These are phyloP conservation scores for Lithobates sylvaticus DNA, from an alignment of 2,797 vertebrate species.

Conservation along the genomic window DNA sequence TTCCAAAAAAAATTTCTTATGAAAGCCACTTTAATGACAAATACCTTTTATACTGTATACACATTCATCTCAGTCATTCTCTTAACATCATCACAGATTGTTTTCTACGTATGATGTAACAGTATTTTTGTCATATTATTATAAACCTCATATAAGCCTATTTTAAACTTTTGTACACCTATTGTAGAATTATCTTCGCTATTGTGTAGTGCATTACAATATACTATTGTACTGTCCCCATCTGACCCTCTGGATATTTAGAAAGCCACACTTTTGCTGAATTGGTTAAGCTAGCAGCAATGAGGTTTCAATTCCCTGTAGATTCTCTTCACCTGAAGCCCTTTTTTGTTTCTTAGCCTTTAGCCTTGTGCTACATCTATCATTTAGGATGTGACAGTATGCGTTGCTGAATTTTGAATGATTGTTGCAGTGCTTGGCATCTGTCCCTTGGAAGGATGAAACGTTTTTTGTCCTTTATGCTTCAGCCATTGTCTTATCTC, in stretches of 20 bases:
- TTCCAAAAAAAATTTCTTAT: too few relatives aligned
- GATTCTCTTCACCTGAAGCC: constrained; percentile 71
- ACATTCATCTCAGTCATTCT: not conserved
- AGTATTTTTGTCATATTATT: not conserved
- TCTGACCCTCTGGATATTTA: constrained; percentile 8
- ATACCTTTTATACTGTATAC: too few relatives aligned
- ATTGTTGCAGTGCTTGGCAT: constrained; percentile 74
- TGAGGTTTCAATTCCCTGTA: constrained; percentile 66
- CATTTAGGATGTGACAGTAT: constrained; percentile 80
- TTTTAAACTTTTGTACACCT: not conserved
- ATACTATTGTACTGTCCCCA: constrained; percentile 5
- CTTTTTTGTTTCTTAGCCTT: constrained; percentile 78
- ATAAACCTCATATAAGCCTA: not conserved
- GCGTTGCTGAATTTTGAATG: constrained; percentile 78
- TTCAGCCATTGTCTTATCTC: constrained; percentile 29
- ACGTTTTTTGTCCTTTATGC: constrained; percentile 23
- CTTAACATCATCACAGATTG: not conserved
- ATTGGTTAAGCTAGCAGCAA: constrained; percentile 62
- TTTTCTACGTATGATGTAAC: too few relatives aligned
- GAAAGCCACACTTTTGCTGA: constrained; percentile 32
- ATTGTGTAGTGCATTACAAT: not conserved
- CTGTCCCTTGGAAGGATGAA: constrained; percentile 72
- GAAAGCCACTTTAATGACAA: too few relatives aligned
- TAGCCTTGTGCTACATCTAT: constrained; percentile 84
- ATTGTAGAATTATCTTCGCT: not conserved